Evolutionary conservation across 2,888 invertebrate species (phyloP).

Genomic region (Rhagonycha lutea): DNA sequence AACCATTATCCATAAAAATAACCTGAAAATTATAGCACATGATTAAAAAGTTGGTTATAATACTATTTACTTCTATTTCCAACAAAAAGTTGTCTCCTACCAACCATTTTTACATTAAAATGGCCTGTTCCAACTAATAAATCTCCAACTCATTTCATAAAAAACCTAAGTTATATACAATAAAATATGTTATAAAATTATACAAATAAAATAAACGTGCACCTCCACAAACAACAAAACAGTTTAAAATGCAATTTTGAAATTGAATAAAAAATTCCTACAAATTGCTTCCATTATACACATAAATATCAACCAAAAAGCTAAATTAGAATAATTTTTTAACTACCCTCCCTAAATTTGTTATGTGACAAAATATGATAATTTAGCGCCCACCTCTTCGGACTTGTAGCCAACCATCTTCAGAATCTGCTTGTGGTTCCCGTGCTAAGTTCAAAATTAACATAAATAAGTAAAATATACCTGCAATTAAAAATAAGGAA

Average conservation of each 20-base stretch:
- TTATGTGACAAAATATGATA: conserved; percentile 6
- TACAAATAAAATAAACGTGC: background rate
- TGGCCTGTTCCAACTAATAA: background rate
- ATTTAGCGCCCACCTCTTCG: conserved; percentile 30
- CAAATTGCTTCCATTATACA: background rate
- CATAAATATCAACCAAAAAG: conserved; percentile 1
- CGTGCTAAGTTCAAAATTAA: conserved; percentile 25
- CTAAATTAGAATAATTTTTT: conserved; percentile 16
- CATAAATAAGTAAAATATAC: background rate
- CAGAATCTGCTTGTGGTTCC: conserved; percentile 32
- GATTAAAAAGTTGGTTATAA: background rate
- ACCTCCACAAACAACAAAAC: background rate
- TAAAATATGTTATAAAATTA: background rate
- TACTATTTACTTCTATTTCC: background rate
- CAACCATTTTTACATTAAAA: background rate
- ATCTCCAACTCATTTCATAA: background rate
- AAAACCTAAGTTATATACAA: background rate
- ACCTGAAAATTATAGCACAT: conserved; percentile 38
- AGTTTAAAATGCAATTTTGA: background rate
- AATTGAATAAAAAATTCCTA: background rate
- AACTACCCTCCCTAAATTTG: conserved; percentile 5
- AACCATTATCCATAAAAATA: conserved; percentile 41
- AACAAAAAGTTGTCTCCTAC: background rate
- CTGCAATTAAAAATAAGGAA: conserved; percentile 7
- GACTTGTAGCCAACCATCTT: conserved; percentile 38